Evolutionary conservation across 53 echinoderm and acorn worm genomes (phyloP).

Genomic region (Hippasteria phrygiana): DNA sequence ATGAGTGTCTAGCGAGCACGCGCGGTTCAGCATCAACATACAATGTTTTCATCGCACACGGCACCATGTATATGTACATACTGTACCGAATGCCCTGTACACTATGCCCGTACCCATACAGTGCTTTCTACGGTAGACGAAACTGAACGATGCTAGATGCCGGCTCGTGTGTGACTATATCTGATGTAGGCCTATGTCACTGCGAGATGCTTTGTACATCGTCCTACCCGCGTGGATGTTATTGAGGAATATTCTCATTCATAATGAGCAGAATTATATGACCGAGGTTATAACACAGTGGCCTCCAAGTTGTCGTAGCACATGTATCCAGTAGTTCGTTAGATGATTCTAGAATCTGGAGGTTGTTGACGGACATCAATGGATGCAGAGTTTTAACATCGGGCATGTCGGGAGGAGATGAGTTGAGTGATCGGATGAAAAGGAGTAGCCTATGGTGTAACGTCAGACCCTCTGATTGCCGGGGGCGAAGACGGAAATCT

Average conservation of each 20-base stretch:
- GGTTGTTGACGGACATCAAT: background rate
- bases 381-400: background rate
- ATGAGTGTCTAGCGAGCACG: background rate
- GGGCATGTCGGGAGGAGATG: background rate
- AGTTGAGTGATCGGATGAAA: background rate
- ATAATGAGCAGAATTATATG: conserved; percentile 17
- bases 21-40: conserved; percentile 31
- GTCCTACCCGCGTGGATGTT: background rate
- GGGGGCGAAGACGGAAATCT: background rate
- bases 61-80: background rate
- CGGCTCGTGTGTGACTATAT: background rate
- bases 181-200: background rate
- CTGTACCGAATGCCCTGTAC: background rate
- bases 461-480: background rate
- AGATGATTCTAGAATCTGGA: background rate
- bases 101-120: background rate
- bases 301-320: background rate
- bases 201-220: background rate
- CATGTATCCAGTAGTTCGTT: background rate
- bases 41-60: background rate
- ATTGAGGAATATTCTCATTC: conserved; percentile 12
- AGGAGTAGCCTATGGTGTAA: background rate
- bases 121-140: conserved; percentile 10
- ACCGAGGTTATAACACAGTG: background rate
- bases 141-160: background rate